Evolutionary conservation across 2,888 invertebrate genomes (phyloP).

Genomic region (Trypoxylon attenuatum): DNA sequence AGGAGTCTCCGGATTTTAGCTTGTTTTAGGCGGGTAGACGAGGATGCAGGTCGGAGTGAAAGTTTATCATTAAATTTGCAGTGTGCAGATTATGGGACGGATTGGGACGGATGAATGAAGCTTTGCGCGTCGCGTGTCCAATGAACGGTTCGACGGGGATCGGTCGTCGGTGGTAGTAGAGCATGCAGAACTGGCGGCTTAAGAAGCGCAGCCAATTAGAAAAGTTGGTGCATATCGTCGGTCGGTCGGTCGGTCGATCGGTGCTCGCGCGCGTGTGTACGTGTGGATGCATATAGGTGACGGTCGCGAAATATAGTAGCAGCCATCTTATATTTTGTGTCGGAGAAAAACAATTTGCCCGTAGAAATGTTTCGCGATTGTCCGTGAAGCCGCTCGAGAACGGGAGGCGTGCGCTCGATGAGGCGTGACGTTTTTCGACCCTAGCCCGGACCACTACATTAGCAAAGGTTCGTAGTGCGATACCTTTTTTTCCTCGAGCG

Average conservation of each 20-base stretch:
- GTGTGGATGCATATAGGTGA: constrained; percentile 46
- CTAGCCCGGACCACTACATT: constrained; percentile 72
- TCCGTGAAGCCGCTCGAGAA: constrained; percentile 68
- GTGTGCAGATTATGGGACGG: constrained; percentile 37
- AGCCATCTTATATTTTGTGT: constrained; percentile 75
- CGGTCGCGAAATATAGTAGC: constrained; percentile 69
- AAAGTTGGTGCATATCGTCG: constrained; percentile 35
- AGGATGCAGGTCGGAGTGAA: not conserved
- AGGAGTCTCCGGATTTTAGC: too few species aligned
- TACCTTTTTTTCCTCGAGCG: constrained; percentile 22
- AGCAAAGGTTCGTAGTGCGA: constrained; percentile 72
- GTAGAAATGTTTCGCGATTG: constrained; percentile 71
- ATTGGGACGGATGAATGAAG: constrained; percentile 47
- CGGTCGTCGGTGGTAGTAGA: constrained; percentile 17
- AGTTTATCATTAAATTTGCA: constrained; percentile 31
- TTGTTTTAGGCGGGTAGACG: not conserved
- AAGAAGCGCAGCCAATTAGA: constrained; percentile 50
- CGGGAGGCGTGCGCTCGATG: constrained; percentile 70
- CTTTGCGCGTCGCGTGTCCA: constrained; percentile 39
- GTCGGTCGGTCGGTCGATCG: constrained; percentile 32
- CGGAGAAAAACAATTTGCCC: constrained; percentile 73
- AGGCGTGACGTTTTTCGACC: constrained; percentile 72
- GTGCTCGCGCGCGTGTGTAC: constrained; percentile 37
- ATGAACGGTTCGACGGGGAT: constrained; percentile 35
- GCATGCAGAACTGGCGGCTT: constrained; percentile 26